A percentile compares a stretch with the other conserved stretches of the same genome.
These are phyloP conservation scores for Odocoileus virginianus DNA, from an alignment of 2,113 vertebrate genomes.

Conservation along the genomic window DNA sequence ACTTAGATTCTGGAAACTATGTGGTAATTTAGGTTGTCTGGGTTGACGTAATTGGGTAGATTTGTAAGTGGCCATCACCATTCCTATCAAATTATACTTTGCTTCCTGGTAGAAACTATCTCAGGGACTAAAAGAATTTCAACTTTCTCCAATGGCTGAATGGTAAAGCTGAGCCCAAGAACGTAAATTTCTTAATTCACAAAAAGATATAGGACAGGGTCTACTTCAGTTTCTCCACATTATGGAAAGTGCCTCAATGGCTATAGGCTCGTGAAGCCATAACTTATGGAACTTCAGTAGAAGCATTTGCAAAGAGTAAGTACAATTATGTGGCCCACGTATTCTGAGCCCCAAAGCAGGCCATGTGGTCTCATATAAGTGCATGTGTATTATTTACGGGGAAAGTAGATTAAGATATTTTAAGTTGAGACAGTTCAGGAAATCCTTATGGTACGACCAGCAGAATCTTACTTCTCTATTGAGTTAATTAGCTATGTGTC, in stretches of 20 bases:
- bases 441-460: not conserved
- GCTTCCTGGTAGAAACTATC: conserved; percentile 7
- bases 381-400: not conserved
- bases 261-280: not conserved
- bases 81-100: conserved; percentile 8
- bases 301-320: not conserved
- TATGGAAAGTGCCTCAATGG: not conserved
- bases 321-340: not conserved
- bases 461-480: conserved; percentile 1
- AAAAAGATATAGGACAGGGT: not conserved
- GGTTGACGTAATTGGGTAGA: conserved; percentile 18
- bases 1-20: conserved; percentile 31
- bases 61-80: conserved; percentile 9
- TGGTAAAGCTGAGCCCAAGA: not conserved
- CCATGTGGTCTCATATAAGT: not conserved
- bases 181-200: not conserved
- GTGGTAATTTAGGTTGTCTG: conserved; percentile 40
- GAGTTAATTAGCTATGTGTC: not conserved
- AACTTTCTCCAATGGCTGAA: not conserved
- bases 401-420: not conserved
- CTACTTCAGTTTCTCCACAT: not conserved
- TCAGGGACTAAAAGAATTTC: conserved; percentile 41
- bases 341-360: not conserved
- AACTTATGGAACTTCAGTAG: not conserved
- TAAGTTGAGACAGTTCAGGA: conserved; percentile 7